Conservation (phyloP, 2,888 invertebrate genomes). For the Metacarcinus magister region DNA sequence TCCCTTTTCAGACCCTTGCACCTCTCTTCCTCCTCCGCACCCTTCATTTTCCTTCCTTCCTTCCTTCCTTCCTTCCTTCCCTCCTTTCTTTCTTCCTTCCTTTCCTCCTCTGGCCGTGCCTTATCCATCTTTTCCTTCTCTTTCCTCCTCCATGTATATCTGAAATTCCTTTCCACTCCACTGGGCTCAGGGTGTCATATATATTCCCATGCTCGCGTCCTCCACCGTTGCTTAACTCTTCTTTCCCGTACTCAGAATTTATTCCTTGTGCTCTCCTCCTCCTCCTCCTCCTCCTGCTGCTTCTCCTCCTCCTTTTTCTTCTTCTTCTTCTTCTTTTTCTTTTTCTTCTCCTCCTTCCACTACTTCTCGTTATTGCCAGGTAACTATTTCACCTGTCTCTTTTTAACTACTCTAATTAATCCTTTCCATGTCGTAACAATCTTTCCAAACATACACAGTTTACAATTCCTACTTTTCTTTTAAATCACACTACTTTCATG, state of each 20-base stretch:
- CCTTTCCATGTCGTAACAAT: background rate
- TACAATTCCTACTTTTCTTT: background rate
- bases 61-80: background rate
- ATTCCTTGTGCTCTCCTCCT: background rate
- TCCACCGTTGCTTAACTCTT: background rate
- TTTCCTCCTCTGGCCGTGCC: background rate
- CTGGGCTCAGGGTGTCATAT: background rate
- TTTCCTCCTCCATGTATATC: background rate
- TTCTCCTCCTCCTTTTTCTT: background rate
- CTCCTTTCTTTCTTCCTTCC: background rate
- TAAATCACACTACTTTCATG: background rate
- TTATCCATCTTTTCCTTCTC: background rate
- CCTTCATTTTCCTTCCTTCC: background rate
- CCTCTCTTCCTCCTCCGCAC: background rate
- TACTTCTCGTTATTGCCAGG: background rate
- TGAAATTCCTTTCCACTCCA: background rate
- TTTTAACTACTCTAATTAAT: background rate
- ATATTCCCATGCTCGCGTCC: slow-evolving; percentile 3
- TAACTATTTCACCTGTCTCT: background rate
- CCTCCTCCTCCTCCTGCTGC: background rate
- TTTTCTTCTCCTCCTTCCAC: no score
- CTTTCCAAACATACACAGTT: background rate
- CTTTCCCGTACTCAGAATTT: background rate
- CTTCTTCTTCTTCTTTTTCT: background rate
- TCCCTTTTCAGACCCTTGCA: background rate